Percentiles rank a stretch among this genome's conserved stretches.
Conservation (phyloP, 2,113 vertebrate species). For the Vulpes lagopus region DNA sequence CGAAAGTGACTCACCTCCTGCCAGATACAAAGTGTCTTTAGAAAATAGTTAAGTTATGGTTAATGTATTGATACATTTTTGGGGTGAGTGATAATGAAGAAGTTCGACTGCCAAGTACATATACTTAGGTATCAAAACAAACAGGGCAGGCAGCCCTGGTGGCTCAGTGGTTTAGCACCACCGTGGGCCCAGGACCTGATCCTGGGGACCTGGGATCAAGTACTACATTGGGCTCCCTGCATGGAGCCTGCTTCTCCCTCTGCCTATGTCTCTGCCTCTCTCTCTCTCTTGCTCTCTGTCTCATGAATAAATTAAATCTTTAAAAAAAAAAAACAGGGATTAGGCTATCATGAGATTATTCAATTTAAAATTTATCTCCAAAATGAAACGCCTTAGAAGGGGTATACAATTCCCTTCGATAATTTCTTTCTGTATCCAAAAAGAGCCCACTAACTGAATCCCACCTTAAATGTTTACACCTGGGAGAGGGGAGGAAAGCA, state of each 20-base stretch:
- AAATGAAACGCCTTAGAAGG: not conserved
- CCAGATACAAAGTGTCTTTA: not conserved
- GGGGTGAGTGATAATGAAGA: not conserved
- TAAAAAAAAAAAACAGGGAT: not conserved
- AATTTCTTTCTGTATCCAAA: not conserved
- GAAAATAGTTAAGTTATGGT: not conserved
- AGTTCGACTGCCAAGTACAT: not conserved
- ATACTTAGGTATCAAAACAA: not conserved
- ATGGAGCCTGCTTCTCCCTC: no score
- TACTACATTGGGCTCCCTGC: no score
- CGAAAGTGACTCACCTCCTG: not conserved
- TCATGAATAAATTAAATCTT: no score
- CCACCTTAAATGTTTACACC: not conserved
- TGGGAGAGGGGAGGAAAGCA: not conserved
- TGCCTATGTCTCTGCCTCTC: no score
- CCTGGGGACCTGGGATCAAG: no score
- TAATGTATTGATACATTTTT: not conserved
- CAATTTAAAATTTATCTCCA: conserved; percentile 46
- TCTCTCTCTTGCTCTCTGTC: no score
- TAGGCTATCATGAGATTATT: not conserved
- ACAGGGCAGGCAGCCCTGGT: no score
- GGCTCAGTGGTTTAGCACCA: no score
- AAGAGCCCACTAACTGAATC: conserved; percentile 8
- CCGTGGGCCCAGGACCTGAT: no score
- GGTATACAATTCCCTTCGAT: not conserved